Percentiles rank a stretch among this genome's conserved stretches.
phyloP scores from a whole-genome alignment of 1,140 invertebrate species.

The Mamestra configurata region DNA sequence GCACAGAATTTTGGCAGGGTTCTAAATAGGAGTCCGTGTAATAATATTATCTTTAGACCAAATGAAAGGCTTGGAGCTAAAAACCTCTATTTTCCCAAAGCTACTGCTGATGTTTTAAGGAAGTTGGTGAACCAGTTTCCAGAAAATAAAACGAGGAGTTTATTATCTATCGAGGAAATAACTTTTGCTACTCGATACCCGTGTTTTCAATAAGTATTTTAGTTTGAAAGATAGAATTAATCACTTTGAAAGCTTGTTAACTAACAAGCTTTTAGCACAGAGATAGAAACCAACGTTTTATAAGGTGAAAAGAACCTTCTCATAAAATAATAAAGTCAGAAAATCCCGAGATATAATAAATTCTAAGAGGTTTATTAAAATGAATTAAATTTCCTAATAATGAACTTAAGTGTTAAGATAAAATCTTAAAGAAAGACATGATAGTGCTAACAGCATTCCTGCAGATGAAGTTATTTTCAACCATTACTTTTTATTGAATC shows the following conservation, averaged over 20 bases:
- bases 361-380: background rate
- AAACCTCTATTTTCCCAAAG: background rate
- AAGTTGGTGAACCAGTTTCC: constrained; percentile 12
- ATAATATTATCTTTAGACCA: background rate
- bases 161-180: constrained; percentile 8
- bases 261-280: no score
- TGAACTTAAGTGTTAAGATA: background rate
- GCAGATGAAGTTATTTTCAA: background rate
- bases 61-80: background rate
- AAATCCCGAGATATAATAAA: background rate
- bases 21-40: background rate
- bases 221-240: constrained; percentile 11
- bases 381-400: background rate
- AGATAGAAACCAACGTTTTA: background rate
- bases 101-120: background rate
- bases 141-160: constrained; percentile 14
- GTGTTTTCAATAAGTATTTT: constrained; percentile 14
- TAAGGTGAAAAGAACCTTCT: background rate
- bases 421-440: background rate
- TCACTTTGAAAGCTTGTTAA: background rate
- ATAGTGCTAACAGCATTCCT: background rate
- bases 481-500: background rate
- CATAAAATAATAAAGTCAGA: background rate
- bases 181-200: constrained; percentile 22
- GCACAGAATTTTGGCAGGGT: background rate